Conservation (phyloP, 2,888 invertebrate species). For the Smittia aterrima region DNA sequence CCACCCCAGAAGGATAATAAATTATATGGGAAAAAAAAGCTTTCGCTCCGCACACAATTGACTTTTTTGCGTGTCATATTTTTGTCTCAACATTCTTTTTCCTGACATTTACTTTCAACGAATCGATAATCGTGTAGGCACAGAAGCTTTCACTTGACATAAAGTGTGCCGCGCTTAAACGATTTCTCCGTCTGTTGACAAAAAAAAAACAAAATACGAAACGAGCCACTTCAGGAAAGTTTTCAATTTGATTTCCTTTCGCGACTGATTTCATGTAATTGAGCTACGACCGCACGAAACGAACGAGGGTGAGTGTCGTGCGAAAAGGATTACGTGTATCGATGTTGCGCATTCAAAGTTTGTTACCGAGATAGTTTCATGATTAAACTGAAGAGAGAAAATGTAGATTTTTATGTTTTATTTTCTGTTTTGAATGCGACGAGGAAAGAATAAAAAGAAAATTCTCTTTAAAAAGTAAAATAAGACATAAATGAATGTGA, state of each 20-base stretch:
- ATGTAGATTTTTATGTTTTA: slow-evolving; percentile 26
- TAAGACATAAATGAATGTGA: slow-evolving; percentile 9
- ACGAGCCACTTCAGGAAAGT: neutral
- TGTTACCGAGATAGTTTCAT: neutral
- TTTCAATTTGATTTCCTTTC: neutral
- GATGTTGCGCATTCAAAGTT: slow-evolving; percentile 10
- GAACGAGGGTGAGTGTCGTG: too few relatives aligned
- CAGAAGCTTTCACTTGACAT: neutral
- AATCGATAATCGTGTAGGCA: slow-evolving; percentile 4
- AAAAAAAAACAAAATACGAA: too few relatives aligned
- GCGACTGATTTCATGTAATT: slow-evolving; percentile 10
- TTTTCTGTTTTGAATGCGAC: neutral
- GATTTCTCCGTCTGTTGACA: neutral
- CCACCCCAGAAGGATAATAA: slow-evolving; percentile 30
- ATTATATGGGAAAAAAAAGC: slow-evolving; percentile 18
- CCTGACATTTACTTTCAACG: neutral
- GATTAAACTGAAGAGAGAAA: slow-evolving; percentile 1
- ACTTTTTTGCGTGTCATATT: slow-evolving; percentile 28
- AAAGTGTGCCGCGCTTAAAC: neutral
- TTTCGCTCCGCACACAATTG: slow-evolving; percentile 10
- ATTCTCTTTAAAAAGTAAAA: neutral
- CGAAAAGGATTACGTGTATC: neutral
- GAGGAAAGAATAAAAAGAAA: slow-evolving; percentile 8
- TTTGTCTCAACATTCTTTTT: neutral
- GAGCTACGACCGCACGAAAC: neutral